Evolutionary conservation across 2,888 invertebrate species (phyloP).

Genomic region (Lomographa bimaculata): DNA sequence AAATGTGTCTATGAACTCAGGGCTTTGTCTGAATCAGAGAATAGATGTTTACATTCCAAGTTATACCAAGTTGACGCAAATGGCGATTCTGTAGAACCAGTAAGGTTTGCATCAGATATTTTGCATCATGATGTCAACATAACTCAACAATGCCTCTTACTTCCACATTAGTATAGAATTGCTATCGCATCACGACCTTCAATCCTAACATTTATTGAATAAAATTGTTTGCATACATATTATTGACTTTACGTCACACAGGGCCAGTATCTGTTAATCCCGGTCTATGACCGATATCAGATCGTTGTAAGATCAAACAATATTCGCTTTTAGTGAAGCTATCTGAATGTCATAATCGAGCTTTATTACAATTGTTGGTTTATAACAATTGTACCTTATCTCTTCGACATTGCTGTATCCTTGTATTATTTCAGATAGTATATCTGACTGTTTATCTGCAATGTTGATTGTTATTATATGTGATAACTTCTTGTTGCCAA

Average conservation of each 20-base stretch:
- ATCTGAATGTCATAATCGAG: conserved; percentile 1
- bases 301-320: conserved; percentile 4
- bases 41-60: conserved; percentile 45
- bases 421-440: conserved; percentile 8
- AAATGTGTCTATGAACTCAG: too few species aligned
- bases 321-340: conserved; percentile 1
- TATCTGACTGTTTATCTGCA: conserved; percentile 1
- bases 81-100: conserved; percentile 41
- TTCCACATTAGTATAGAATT: not conserved
- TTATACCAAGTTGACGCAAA: conserved; percentile 43
- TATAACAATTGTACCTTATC: conserved; percentile 9
- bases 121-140: conserved; percentile 49
- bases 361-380: conserved; percentile 12
- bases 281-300: conserved; percentile 17
- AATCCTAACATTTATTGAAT: conserved; percentile 1
- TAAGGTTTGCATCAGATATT: conserved; percentile 38
- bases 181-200: conserved; percentile 7
- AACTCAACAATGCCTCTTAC: conserved; percentile 22
- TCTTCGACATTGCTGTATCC: conserved; percentile 7
- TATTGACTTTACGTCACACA: not conserved
- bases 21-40: conserved; percentile 14
- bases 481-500: conserved; percentile 5
- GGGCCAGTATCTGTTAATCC: conserved; percentile 1
- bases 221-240: not conserved
- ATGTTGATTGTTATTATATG: conserved; percentile 4